These are phyloP conservation scores for Brachyptera putata DNA, from an alignment of 2,888 invertebrate species.

Conservation along the genomic window DNA sequence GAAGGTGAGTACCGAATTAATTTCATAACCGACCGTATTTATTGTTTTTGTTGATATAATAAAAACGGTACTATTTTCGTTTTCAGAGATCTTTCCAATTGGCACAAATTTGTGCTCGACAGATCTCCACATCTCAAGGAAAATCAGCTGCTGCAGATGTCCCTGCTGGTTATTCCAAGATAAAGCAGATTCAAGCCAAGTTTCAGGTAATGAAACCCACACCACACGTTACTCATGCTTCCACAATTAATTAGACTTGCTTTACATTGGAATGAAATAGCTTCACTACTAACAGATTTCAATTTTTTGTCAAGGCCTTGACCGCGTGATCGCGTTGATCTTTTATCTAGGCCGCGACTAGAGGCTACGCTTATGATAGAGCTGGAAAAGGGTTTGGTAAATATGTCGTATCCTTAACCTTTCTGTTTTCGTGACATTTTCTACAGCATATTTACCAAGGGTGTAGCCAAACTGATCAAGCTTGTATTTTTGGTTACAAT, in stretches of 20 bases:
- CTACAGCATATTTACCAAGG: no score
- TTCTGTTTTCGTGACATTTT: no score
- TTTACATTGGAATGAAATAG: no score
- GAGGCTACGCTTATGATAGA: background rate
- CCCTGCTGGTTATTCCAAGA: conserved; percentile 33
- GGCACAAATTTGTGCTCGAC: conserved; percentile 25
- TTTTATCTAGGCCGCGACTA: background rate
- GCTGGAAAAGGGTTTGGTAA: background rate
- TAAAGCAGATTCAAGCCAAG: conserved; percentile 36
- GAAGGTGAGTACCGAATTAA: background rate
- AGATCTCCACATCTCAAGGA: conserved; percentile 22
- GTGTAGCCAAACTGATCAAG: no score
- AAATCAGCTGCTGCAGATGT: conserved; percentile 25
- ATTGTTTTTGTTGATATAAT: background rate
- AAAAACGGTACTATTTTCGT: background rate
- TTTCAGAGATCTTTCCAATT: conserved; percentile 26
- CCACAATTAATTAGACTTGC: background rate
- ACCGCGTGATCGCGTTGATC: no score
- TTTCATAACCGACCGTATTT: background rate
- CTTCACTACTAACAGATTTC: no score
- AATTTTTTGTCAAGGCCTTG: no score
- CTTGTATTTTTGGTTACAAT: no score
- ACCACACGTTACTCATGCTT: background rate
- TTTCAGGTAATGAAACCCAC: conserved; percentile 45
- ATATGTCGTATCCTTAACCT: no score